Evolutionary conservation across 2,113 vertebrate genomes (phyloP).

Genomic region (Emydura subglobosa): DNA sequence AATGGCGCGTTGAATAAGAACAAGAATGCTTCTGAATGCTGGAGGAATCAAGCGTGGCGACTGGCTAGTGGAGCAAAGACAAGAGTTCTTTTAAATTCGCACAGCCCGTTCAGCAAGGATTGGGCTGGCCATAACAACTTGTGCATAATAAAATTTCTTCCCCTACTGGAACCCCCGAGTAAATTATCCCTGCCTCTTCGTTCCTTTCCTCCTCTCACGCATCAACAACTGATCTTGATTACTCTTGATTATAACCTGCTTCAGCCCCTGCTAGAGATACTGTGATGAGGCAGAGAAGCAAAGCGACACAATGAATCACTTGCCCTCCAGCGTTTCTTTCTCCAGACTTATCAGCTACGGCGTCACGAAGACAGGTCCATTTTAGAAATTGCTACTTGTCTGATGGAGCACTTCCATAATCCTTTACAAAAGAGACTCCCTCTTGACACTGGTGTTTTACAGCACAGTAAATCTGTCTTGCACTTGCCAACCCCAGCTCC

Average conservation of each 20-base stretch:
- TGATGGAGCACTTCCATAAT: background rate
- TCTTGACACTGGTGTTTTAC: background rate
- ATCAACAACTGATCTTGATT: rapidly evolving
- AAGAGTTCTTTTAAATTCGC: background rate
- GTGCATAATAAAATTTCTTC: background rate
- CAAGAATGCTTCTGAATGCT: background rate
- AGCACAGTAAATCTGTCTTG: background rate
- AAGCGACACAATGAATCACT: background rate
- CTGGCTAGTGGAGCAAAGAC: background rate
- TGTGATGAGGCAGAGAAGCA: background rate
- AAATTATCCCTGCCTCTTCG: background rate
- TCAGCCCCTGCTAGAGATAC: background rate
- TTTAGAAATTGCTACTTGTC: background rate
- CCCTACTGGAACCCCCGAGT: background rate
- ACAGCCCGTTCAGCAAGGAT: rapidly evolving
- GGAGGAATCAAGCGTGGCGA: background rate
- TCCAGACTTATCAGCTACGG: background rate
- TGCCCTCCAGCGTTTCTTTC: rapidly evolving
- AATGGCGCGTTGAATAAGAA: rapidly evolving
- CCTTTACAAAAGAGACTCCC: background rate
- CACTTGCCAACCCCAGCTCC: background rate
- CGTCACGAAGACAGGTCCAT: background rate
- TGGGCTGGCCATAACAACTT: background rate
- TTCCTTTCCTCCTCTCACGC: rapidly evolving
- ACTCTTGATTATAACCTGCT: rapidly evolving